phyloP scores from a whole-genome alignment of 1,140 invertebrate species.

The Megathymus violae region DNA sequence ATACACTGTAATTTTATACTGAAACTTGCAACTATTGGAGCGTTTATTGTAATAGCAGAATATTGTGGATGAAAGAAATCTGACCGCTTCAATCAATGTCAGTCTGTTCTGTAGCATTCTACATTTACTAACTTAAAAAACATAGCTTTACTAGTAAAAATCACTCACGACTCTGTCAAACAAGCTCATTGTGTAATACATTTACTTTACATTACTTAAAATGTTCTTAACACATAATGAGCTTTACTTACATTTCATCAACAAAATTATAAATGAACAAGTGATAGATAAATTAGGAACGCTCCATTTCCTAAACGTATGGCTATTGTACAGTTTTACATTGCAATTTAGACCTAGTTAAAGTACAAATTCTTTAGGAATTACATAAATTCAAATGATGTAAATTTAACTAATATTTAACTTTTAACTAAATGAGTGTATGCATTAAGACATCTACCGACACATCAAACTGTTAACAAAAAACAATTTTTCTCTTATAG shows the following conservation, averaged over 20 bases:
- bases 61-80: slow-evolving; percentile 85
- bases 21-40: slow-evolving; percentile 78
- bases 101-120: slow-evolving; percentile 76
- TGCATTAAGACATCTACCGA: slow-evolving; percentile 72
- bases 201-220: slow-evolving; percentile 78
- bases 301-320: slow-evolving; percentile 77
- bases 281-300: slow-evolving; percentile 65
- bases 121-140: slow-evolving; percentile 81
- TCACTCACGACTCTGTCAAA: slow-evolving; percentile 74
- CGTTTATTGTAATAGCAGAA: slow-evolving; percentile 73
- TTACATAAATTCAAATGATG: slow-evolving; percentile 78
- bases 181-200: slow-evolving; percentile 75
- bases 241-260: slow-evolving; percentile 76
- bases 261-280: slow-evolving; percentile 69
- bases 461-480: slow-evolving; percentile 67
- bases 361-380: slow-evolving; percentile 82
- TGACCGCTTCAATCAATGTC: slow-evolving; percentile 75
- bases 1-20: slow-evolving; percentile 83
- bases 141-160: slow-evolving; percentile 70
- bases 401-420: slow-evolving; percentile 81
- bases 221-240: slow-evolving; percentile 77
- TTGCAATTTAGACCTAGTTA: slow-evolving; percentile 83
- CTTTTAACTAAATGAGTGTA: slow-evolving; percentile 77
- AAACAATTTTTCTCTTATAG: slow-evolving; percentile 74
- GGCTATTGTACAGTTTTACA: slow-evolving; percentile 81